phyloP scores from a whole-genome alignment of 2,797 vertebrate species.

The Vireo griseus region DNA sequence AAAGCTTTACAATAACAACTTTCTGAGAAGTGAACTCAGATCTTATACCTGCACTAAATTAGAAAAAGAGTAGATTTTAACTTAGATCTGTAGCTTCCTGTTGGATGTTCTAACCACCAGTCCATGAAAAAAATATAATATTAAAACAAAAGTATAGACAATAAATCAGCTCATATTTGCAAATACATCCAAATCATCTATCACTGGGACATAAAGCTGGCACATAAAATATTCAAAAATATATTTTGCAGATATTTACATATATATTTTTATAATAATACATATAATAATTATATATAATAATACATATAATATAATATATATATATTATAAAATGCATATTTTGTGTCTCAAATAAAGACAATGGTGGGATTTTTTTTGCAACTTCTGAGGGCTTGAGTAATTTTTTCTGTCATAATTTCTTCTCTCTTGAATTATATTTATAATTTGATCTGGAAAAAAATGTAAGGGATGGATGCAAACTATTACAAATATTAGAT shows the following conservation, averaged over 20 bases:
- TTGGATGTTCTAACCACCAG: neutral
- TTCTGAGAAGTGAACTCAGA: neutral
- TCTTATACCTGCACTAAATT: neutral
- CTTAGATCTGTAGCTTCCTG: neutral
- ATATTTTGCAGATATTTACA: neutral
- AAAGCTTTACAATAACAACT: neutral
- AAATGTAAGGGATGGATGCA: neutral
- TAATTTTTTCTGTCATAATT: neutral
- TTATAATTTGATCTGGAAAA: neutral
- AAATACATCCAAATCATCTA: neutral
- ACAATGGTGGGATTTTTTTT: neutral
- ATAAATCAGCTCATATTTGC: neutral
- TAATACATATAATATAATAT: too few species aligned
- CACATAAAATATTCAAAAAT: neutral
- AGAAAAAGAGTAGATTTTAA: neutral
- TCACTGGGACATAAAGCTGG: neutral
- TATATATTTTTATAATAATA: too few species aligned
- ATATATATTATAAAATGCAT: too few species aligned
- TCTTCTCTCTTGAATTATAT: neutral
- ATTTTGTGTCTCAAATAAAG: neutral
- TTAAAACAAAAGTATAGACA: neutral
- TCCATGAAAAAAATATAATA: neutral
- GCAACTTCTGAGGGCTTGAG: neutral
- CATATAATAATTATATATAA: too few species aligned
- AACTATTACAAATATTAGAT: neutral